Evolutionary conservation across 2,113 vertebrate genomes (phyloP).

Genomic region (Pomatostomus ruficeps): DNA sequence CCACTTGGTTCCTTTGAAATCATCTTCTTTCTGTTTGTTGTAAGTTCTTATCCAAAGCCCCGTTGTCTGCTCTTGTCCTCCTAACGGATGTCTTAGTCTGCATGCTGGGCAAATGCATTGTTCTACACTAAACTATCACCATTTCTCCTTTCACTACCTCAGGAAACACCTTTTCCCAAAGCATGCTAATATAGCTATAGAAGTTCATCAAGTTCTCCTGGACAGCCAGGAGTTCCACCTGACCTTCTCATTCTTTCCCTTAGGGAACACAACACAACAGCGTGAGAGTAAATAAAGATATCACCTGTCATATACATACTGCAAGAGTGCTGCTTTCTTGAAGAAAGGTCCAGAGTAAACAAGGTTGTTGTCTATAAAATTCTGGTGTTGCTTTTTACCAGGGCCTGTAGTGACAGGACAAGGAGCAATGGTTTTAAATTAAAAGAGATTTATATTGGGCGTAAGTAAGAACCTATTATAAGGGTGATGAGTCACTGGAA

Average conservation of each 20-base stretch:
- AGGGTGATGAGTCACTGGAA: fast-evolving
- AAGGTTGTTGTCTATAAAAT: background rate
- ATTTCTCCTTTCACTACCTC: background rate
- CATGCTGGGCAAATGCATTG: background rate
- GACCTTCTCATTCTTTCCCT: background rate
- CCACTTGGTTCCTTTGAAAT: background rate
- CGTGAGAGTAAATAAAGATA: background rate
- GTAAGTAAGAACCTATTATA: background rate
- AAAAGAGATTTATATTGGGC: background rate
- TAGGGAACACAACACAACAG: background rate
- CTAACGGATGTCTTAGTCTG: background rate
- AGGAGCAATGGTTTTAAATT: background rate
- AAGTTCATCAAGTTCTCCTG: background rate
- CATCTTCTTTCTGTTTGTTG: background rate
- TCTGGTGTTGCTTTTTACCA: background rate
- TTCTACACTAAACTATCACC: background rate
- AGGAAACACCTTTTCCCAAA: background rate
- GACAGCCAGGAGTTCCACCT: background rate
- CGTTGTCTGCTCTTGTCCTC: background rate
- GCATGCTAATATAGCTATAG: background rate
- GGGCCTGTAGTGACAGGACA: background rate
- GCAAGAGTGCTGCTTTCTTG: background rate
- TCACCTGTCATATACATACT: background rate
- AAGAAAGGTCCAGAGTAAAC: background rate
- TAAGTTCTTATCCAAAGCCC: background rate